Base-by-base conservation (phyloP, 1,140 invertebrate genomes). In the Cydia pomonella region DNA sequence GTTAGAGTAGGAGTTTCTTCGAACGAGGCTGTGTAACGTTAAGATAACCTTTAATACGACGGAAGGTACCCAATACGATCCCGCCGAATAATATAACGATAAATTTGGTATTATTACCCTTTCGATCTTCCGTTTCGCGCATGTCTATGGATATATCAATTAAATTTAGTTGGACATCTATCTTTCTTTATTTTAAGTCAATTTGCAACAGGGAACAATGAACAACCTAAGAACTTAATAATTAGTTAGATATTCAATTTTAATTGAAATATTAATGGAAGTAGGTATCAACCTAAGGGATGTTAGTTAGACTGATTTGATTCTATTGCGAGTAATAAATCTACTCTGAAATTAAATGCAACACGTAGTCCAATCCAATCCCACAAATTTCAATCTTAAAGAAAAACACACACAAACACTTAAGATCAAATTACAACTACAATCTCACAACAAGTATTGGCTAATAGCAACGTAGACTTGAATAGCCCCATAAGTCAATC, bases 31-130 rank as follows among this genome's bases (percentile, higher is more conserved):
- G 81, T 81, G 44, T 50, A 82, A 86, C 85, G 87, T 82, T 85
- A 82, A 80, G 77, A 84, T 83, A 83, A 66, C 63, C 63, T 85
- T 85, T 87, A 84, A 80, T 79, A 75, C 79, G 80, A 78, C 80
- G 80, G 83, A 81, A 85, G 82, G 86, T 78, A 77, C 74, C 82
- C 80, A 79, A 81, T 81, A 82, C 79, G 78, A 66, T 29, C 78
- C 79, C 75, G 83, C 77, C 81, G 82, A 85, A 84, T 81, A 83
- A 82, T 79, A 85, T 81, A 80, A 79, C 75, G 77, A 86, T 87
- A 84, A 86, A 87, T 86, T 82, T 74, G 71, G 73, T 64, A 86
- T 85, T 81, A 80, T 83, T 81, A 73, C 78, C 72, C 78, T 63
- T 77, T 72, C 59, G 53, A 73, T 66, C 18, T 66, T 29, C 63